Base-by-base conservation (phyloP, 2,113 vertebrate genomes). In the Notothenia rossii region DNA sequence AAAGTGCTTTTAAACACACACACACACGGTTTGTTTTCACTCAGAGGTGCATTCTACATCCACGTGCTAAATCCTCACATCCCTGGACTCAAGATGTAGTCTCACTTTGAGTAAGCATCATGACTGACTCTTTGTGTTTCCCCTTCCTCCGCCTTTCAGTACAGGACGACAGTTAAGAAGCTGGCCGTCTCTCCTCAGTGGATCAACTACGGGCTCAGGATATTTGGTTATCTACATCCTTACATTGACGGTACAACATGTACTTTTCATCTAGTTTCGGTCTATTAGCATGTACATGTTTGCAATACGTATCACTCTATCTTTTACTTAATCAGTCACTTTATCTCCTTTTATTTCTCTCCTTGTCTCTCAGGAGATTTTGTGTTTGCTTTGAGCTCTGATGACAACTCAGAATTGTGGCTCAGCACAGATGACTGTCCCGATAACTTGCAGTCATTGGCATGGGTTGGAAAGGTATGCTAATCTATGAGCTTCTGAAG, bases 351-450 rank as follows among this genome's bases (percentile, higher is more conserved):
- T 71, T 18, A 36, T n/a, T 40, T 40, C 4, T 60, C 13, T 60
- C 13, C 3, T 14, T 65, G 2, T 77, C 12, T 72, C 15, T 61
- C 92, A 99, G 98, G 97, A 71, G 94, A 96, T 29, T 96, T 97
- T 89, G 94, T 97, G 86, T 98, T 99, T 93, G 97, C 97, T 49
- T 89, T 99, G 64, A 96, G 96, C 72, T 97, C 98, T 0, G 96
- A 97, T 55, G 96, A 98, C 94, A 99, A 98, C 62, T 97, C 97
- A 0, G 98, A 99, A 70, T 96, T 99, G 84, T 99, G 98, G 98
- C 94, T 99, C 84, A 99, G 98, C 82, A 61, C 49, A 3, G 93
- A 98, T 43, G 94, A 97, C 20, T 95, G 93, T 77, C 96, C 96
- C 7, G 90, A 94, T 9, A 95, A 96, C 73, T 66, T 97, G 73